Evolutionary conservation across 2,113 vertebrate genomes (phyloP).

Genomic region (Cochlearius cochlearius): DNA sequence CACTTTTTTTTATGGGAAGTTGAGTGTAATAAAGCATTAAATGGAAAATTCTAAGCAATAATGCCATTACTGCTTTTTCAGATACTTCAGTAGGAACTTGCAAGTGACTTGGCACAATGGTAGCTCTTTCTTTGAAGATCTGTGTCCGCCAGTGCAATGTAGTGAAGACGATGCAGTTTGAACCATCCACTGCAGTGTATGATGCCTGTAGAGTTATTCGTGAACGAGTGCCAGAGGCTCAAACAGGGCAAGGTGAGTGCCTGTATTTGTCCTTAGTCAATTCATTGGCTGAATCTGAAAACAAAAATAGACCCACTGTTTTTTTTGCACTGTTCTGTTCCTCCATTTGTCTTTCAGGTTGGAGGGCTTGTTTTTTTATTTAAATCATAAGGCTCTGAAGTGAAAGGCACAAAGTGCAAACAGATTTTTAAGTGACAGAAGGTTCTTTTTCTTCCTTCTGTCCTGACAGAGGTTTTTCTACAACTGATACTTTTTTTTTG

Average conservation of each 20-base stretch:
- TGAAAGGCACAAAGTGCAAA: not conserved
- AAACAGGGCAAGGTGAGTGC: slow-evolving; percentile 89
- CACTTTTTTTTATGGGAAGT: not conserved
- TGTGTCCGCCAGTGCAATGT: slow-evolving; percentile 99
- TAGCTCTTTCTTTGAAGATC: slow-evolving; percentile 96
- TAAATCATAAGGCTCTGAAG: not conserved
- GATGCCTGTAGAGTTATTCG: slow-evolving; percentile 94
- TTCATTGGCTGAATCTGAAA: not conserved
- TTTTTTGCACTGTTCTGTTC: not conserved
- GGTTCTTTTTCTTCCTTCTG: not conserved
- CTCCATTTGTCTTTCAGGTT: not conserved
- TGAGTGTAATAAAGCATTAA: not conserved
- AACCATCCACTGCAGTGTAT: slow-evolving; percentile 92
- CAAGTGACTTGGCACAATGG: slow-evolving; percentile 80
- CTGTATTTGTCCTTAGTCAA: fast-evolving
- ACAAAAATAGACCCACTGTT: fast-evolving
- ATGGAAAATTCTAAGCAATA: not conserved
- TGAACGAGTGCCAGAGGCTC: slow-evolving; percentile 93
- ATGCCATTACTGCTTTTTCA: slow-evolving; percentile 27
- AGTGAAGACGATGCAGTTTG: slow-evolving; percentile 99
- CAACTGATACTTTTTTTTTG: not conserved
- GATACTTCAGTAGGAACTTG: slow-evolving; percentile 44
- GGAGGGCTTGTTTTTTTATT: not conserved
- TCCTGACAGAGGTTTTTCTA: not conserved
- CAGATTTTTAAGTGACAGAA: not conserved